A percentile compares a stretch with the other conserved stretches of the same genome.
Evolutionary conservation across 2,888 invertebrate genomes (phyloP).

Genomic region (Dolomedes plantarius): DNA sequence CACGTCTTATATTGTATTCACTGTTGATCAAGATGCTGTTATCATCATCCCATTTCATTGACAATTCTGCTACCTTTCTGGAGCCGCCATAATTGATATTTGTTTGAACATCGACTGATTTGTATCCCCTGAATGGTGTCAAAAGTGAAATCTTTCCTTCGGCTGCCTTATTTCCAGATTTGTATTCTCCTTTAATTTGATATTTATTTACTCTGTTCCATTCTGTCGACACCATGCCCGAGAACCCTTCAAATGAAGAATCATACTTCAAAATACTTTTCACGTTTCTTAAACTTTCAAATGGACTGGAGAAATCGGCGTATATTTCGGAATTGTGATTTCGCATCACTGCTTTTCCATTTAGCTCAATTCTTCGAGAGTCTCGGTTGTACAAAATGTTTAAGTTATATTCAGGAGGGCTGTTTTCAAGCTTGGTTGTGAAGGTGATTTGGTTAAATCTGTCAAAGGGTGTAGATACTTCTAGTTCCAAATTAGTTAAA

Average conservation of each 20-base stretch:
- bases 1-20: neutral
- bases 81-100: slow-evolving; percentile 4
- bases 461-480: slow-evolving; percentile 45
- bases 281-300: slow-evolving; percentile 7
- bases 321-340: slow-evolving; percentile 12
- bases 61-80: slow-evolving; percentile 16
- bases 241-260: neutral
- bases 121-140: slow-evolving; percentile 37
- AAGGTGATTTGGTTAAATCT: slow-evolving; percentile 22
- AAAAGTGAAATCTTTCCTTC: slow-evolving; percentile 32
- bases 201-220: slow-evolving; percentile 35
- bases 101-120: slow-evolving; percentile 17
- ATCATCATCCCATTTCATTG: slow-evolving; percentile 26
- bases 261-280: slow-evolving; percentile 39
- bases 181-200: slow-evolving; percentile 22
- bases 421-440: slow-evolving; percentile 2
- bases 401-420: neutral
- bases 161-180: neutral
- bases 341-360: slow-evolving; percentile 5
- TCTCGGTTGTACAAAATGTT: slow-evolving; percentile 19
- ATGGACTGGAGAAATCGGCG: slow-evolving; percentile 39
- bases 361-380: neutral
- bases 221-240: slow-evolving; percentile 9
- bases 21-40: neutral
- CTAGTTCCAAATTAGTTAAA: slow-evolving; percentile 4